These are phyloP conservation scores for Portevinia maculata DNA, from an alignment of 2,888 invertebrate genomes.

Conservation along the genomic window DNA sequence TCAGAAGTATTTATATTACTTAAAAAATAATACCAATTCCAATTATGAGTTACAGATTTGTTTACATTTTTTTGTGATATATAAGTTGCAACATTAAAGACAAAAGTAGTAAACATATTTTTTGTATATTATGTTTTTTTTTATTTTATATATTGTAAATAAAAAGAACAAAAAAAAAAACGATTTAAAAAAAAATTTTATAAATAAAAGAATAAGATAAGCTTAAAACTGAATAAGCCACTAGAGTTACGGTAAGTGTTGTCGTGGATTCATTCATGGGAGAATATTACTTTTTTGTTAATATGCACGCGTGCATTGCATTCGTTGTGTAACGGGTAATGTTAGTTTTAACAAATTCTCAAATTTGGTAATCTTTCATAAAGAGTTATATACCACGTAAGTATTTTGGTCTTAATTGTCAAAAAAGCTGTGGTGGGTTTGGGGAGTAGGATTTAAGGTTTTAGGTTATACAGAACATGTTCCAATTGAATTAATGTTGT, in stretches of 20 bases:
- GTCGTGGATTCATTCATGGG: constrained; percentile 23
- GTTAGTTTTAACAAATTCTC: no score
- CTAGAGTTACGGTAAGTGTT: constrained; percentile 19
- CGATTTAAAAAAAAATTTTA: constrained; percentile 45
- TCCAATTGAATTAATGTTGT: constrained; percentile 13
- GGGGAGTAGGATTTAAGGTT: no score
- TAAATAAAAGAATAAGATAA: constrained; percentile 56
- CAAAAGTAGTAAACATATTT: constrained; percentile 81
- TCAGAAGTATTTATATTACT: constrained; percentile 48
- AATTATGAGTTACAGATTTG: constrained; percentile 59
- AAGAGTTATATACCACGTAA: neutral
- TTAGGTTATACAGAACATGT: constrained; percentile 2
- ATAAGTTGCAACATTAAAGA: constrained; percentile 83
- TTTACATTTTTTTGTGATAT: constrained; percentile 73
- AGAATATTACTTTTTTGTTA: constrained; percentile 7
- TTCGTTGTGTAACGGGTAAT: neutral
- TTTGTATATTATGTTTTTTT: constrained; percentile 55
- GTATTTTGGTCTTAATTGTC: neutral
- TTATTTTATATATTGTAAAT: constrained; percentile 56
- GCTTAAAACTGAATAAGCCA: constrained; percentile 32
- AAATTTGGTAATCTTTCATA: neutral
- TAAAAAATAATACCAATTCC: constrained; percentile 66
- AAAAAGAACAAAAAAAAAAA: constrained; percentile 69
- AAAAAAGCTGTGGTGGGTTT: constrained; percentile 8
- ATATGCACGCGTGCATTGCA: constrained; percentile 36